phyloP scores from a whole-genome alignment of 2,888 invertebrate species.

The Fragum whitleyi region DNA sequence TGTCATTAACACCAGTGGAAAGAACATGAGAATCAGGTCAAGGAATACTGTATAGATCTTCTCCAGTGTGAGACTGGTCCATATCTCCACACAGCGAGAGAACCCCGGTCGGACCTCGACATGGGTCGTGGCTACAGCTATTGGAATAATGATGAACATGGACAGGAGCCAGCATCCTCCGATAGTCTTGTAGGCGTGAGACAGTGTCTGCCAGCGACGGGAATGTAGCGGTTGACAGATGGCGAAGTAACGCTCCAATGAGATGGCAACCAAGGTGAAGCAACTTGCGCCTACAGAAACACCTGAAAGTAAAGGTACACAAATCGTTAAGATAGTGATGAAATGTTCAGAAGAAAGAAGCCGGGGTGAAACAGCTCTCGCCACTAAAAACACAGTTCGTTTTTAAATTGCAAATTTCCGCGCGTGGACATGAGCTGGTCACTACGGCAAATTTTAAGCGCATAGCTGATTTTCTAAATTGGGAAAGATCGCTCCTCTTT shows the following conservation, averaged over 20 bases:
- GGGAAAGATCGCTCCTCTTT: no score
- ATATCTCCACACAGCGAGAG: constrained; percentile 72
- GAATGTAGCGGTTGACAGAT: constrained; percentile 91
- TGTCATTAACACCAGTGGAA: constrained; percentile 92
- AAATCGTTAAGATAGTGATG: no score
- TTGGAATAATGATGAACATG: constrained; percentile 89
- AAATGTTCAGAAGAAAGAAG: not conserved
- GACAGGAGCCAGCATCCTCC: constrained; percentile 86
- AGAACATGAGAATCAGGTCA: constrained; percentile 90
- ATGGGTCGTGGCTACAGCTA: constrained; percentile 85
- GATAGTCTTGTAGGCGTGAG: constrained; percentile 89
- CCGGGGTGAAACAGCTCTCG: no score
- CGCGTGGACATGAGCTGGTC: no score
- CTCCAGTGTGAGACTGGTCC: constrained; percentile 87
- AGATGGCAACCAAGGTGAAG: constrained; percentile 92
- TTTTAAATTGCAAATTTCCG: no score
- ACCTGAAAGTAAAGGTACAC: constrained; percentile 87
- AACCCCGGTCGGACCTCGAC: constrained; percentile 52
- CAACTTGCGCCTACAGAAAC: constrained; percentile 91
- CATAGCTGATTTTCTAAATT: no score
- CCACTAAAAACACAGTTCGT: no score
- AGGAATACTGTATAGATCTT: constrained; percentile 90
- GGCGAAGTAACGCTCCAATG: constrained; percentile 92
- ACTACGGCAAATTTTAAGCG: no score
- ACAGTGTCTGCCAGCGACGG: constrained; percentile 90